A percentile compares a stretch with the other conserved stretches of the same genome.
These are phyloP conservation scores for Stictocephala bisonia DNA, from an alignment of 2,888 invertebrate species.

Conservation along the genomic window DNA sequence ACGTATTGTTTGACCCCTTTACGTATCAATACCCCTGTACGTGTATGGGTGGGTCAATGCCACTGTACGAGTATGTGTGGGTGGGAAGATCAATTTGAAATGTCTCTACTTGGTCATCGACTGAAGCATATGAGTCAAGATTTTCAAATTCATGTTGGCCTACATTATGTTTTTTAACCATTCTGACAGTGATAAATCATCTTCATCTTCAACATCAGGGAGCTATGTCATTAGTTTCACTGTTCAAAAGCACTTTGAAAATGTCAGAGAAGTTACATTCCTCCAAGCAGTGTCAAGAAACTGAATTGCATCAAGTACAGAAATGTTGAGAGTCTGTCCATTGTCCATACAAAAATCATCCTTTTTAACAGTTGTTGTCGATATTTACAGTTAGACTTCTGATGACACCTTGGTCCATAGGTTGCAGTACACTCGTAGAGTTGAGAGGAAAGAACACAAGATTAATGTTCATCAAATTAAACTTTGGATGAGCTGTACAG, in stretches of 20 bases:
- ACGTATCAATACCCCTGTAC: too few relatives aligned
- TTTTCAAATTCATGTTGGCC: background rate
- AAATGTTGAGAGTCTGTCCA: background rate
- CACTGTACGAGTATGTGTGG: too few relatives aligned
- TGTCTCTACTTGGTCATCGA: constrained; percentile 9
- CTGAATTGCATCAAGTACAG: constrained; percentile 13
- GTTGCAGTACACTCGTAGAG: constrained; percentile 39
- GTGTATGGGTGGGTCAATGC: too few relatives aligned
- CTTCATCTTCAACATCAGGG: constrained; percentile 4
- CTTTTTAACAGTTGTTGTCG: constrained; percentile 5
- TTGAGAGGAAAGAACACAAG: constrained; percentile 54
- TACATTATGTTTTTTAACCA: constrained; percentile 13
- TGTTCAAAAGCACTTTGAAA: constrained; percentile 10
- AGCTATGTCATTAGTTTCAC: background rate
- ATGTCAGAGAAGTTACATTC: background rate
- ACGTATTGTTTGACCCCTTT: too few relatives aligned
- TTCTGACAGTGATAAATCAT: constrained; percentile 20
- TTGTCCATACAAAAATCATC: constrained; percentile 1
- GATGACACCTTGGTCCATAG: constrained; percentile 44
- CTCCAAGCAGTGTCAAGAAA: background rate
- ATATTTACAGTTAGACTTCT: constrained; percentile 18
- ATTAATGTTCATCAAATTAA: constrained; percentile 53
- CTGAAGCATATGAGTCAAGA: constrained; percentile 8
- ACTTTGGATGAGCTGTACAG: constrained; percentile 57
- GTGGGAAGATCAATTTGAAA: constrained; percentile 4